Evolutionary conservation across 2,797 vertebrate genomes (phyloP).

Genomic region (Alectoris magna): DNA sequence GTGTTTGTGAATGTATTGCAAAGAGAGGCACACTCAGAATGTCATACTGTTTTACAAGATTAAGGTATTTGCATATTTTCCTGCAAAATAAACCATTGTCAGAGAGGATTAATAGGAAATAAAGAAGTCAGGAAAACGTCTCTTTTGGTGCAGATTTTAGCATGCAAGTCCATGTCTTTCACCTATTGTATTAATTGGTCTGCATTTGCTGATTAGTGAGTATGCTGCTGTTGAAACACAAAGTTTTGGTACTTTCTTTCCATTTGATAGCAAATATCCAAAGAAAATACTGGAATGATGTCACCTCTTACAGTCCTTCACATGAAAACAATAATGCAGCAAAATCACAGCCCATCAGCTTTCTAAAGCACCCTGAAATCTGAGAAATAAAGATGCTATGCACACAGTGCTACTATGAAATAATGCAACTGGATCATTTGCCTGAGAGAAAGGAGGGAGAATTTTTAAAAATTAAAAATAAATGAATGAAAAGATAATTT

Average conservation of each 20-base stretch:
- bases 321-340: neutral
- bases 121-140: conserved; percentile 25
- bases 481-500: neutral
- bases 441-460: neutral
- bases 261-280: conserved; percentile 28
- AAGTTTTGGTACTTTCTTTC: conserved; percentile 46
- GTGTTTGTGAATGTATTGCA: conserved; percentile 8
- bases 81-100: conserved; percentile 64
- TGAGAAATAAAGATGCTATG: neutral
- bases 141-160: conserved; percentile 56
- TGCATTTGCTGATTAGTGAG: conserved; percentile 56
- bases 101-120: conserved; percentile 62
- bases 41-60: conserved; percentile 50
- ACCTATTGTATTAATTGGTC: conserved; percentile 55
- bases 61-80: conserved; percentile 69
- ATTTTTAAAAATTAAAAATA: neutral
- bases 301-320: conserved; percentile 17
- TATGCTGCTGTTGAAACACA: conserved; percentile 43
- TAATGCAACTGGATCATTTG: neutral
- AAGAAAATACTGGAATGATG: conserved; percentile 61
- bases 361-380: neutral
- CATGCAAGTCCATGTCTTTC: conserved; percentile 28
- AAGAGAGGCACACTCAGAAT: conserved; percentile 23
- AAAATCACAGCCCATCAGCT: conserved; percentile 4
- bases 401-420: accelerated